A percentile compares a stretch with the other conserved stretches of the same genome.
Evolutionary conservation across 2,888 invertebrate species (phyloP).

Genomic region (Cosmorhoe ocellata): DNA sequence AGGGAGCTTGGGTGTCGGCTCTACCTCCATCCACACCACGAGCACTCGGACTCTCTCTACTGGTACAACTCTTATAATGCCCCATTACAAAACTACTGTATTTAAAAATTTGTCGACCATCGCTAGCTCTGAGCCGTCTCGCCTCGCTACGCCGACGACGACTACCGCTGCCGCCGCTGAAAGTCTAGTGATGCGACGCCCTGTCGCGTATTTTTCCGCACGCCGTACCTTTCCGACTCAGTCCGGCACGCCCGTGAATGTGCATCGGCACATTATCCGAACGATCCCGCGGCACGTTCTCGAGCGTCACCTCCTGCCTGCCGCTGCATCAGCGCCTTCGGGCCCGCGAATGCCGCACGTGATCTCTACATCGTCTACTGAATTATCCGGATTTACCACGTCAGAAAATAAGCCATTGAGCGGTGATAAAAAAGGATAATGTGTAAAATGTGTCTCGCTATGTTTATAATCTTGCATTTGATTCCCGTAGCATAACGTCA

Average conservation of each 20-base stretch:
- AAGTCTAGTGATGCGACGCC: constrained; percentile 19
- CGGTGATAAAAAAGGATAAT: constrained; percentile 3
- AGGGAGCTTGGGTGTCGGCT: background rate
- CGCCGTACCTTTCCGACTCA: constrained; percentile 19
- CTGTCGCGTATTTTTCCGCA: constrained; percentile 20
- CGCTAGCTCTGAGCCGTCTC: constrained; percentile 12
- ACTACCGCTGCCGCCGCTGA: constrained; percentile 14
- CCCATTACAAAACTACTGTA: constrained; percentile 29
- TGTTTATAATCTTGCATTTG: background rate
- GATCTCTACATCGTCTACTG: constrained; percentile 14
- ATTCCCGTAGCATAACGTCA: no score
- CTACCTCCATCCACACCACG: constrained; percentile 12
- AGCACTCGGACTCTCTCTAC: constrained; percentile 15
- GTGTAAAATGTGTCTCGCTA: background rate
- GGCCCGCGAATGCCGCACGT: background rate
- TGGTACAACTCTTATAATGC: constrained; percentile 22
- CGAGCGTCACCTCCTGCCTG: constrained; percentile 5
- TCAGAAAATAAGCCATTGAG: constrained; percentile 10
- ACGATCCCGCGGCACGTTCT: constrained; percentile 22
- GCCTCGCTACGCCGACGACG: constrained; percentile 7
- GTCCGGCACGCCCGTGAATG: constrained; percentile 1
- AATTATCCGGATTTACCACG: background rate
- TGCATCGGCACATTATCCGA: constrained; percentile 22
- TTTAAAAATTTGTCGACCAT: constrained; percentile 25
- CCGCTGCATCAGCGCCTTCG: background rate